Evolutionary conservation across 1,140 invertebrate genomes (phyloP), one percentile per base, ranked within the genome.

Genomic region (Camponotus vicinus): DNA sequence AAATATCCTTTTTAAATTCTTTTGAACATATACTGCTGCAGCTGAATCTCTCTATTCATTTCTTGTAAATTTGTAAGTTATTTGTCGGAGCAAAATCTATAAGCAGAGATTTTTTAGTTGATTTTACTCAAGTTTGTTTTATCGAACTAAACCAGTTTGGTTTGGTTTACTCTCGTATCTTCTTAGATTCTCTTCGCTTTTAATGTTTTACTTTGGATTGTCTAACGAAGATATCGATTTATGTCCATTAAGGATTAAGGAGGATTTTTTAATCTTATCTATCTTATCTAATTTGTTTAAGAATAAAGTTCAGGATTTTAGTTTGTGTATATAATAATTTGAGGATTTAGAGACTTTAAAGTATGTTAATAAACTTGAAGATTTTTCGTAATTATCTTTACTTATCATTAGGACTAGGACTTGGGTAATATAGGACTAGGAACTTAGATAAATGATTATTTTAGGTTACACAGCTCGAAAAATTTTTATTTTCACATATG

Each of bases 221-320:
- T 37, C 34, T 42, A 9, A 27, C 4, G 21, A 3, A 8, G 11
- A 27, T 40, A 18, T 27, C 11, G 21, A 1, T 42, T 37, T 63
- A 52, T 11, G 45, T 42, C 11, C 15, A 61, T 49, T 2, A n/a
- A 34, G 15, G 0, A 61, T 49, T 2, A n/a, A 34, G 15, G 0
- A 18, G 8, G 27, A 5, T n/a, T n/a, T 66, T 77, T 32, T 15
- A 52, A 52, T 52, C 3, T 75, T 21, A 15, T 27, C 21, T 13
- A 76, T 42, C n/a, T 42, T 57, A 75, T 18, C 34, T 55, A 21
- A 57, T 75, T 57, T 21, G 27, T 21, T 55, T 27, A 59, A 59
- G 5, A 5, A 40, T 7, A 1, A 59, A 27, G 27, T 57, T 0
- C 40, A 34, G 15, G 37, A 37, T 57, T 11, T 52, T 4, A 8